Evolutionary conservation across 2,888 invertebrate genomes (phyloP).

Genomic region (Cephus pygmeus): DNA sequence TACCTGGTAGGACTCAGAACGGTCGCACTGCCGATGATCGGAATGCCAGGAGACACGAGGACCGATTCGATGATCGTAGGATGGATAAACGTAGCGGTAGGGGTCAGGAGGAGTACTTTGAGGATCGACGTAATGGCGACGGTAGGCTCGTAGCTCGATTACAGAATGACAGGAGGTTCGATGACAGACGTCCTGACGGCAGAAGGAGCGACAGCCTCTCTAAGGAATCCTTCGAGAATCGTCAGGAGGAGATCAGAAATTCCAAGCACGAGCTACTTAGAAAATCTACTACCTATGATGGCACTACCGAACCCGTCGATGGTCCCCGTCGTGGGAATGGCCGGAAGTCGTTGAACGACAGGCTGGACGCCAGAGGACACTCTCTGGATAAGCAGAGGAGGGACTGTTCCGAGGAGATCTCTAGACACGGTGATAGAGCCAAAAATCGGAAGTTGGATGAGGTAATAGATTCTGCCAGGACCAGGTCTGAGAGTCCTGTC

Average conservation of each 20-base stretch:
- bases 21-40: conserved; percentile 17
- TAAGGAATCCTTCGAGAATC: conserved; percentile 26
- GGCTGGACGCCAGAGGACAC: conserved; percentile 33
- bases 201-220: conserved; percentile 3
- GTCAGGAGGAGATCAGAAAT: conserved; percentile 27
- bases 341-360: conserved; percentile 37
- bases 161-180: conserved; percentile 22
- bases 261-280: conserved; percentile 22
- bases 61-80: conserved; percentile 30
- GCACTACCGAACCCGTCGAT: conserved; percentile 30
- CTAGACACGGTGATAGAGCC: not conserved
- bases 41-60: conserved; percentile 38
- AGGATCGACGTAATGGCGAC: conserved; percentile 34
- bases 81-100: conserved; percentile 35
- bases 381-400: conserved; percentile 33
- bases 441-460: conserved; percentile 29
- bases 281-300: conserved; percentile 35
- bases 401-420: conserved; percentile 22
- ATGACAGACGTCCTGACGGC: conserved; percentile 20
- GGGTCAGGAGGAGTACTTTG: conserved; percentile 31
- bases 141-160: conserved; percentile 19
- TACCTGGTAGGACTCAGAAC: conserved; percentile 19
- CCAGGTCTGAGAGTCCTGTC: conserved; percentile 38
- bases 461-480: conserved; percentile 27
- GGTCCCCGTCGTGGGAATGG: conserved; percentile 25